Conservation (phyloP, 2,888 invertebrate genomes). For the Podabrus alpinus region DNA sequence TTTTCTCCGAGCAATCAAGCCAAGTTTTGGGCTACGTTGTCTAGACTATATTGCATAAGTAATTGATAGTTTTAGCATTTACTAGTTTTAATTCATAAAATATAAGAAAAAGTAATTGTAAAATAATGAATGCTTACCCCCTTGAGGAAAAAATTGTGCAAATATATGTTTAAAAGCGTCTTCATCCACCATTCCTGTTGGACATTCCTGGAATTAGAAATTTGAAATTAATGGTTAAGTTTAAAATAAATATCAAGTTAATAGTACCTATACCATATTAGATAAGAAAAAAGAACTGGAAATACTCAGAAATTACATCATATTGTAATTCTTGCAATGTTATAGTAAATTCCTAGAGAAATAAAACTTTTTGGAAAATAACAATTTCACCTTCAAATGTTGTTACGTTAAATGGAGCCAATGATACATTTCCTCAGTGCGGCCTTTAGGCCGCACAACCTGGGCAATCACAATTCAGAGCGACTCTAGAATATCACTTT, state of each 20-base stretch:
- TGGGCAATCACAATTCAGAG: too few relatives aligned
- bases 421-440: too few relatives aligned
- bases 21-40: too few relatives aligned
- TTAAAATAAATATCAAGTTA: neutral
- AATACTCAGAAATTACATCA: neutral
- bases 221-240: neutral
- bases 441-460: too few relatives aligned
- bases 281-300: neutral
- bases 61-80: too few relatives aligned
- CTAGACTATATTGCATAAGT: too few relatives aligned
- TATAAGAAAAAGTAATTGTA: neutral
- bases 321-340: neutral
- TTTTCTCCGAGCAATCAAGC: too few relatives aligned
- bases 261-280: neutral
- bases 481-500: too few relatives aligned
- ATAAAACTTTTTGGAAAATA: neutral
- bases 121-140: conserved; percentile 65
- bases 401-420: too few relatives aligned
- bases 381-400: too few relatives aligned
- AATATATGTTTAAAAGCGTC: conserved; percentile 88
- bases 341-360: too few relatives aligned
- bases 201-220: conserved; percentile 68
- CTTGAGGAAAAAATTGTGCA: conserved; percentile 87
- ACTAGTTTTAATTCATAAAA: too few relatives aligned
- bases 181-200: conserved; percentile 84